Conservation (phyloP, 2,888 invertebrate species). For the Rotaria sp. region DNA sequence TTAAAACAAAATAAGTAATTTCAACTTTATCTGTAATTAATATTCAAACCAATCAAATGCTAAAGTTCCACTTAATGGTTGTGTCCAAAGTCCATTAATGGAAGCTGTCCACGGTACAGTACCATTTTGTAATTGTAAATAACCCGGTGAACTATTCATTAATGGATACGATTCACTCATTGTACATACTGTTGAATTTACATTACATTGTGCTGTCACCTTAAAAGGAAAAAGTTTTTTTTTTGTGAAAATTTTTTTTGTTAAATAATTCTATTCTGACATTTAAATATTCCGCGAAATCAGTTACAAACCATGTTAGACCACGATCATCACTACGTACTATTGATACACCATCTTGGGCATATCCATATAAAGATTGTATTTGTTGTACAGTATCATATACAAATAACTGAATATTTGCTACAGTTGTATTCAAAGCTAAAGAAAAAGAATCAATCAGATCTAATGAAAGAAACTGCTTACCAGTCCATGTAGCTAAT, state of each 20-base stretch:
- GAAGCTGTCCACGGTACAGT: not conserved
- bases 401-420: not conserved
- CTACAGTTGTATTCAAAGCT: slow-evolving; percentile 11
- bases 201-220: not conserved
- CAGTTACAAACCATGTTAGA: not conserved
- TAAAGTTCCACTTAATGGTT: not conserved
- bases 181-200: not conserved
- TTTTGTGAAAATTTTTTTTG: not conserved
- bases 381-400: not conserved
- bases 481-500: not conserved
- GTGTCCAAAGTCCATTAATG: not conserved
- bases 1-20: not conserved
- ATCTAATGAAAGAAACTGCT: not conserved
- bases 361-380: slow-evolving; percentile 19
- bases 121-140: not conserved
- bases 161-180: not conserved
- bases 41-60: not conserved
- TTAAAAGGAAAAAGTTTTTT: not conserved
- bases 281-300: not conserved
- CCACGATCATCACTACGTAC: slow-evolving; percentile 23
- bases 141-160: not conserved
- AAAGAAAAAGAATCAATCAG: not conserved
- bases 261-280: not conserved
- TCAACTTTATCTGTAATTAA: not conserved
- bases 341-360: not conserved